A percentile compares a stretch with the other conserved stretches of the same genome.
phyloP scores from a whole-genome alignment of 2,113 vertebrate genomes.

The Gnathonemus longibarbis region DNA sequence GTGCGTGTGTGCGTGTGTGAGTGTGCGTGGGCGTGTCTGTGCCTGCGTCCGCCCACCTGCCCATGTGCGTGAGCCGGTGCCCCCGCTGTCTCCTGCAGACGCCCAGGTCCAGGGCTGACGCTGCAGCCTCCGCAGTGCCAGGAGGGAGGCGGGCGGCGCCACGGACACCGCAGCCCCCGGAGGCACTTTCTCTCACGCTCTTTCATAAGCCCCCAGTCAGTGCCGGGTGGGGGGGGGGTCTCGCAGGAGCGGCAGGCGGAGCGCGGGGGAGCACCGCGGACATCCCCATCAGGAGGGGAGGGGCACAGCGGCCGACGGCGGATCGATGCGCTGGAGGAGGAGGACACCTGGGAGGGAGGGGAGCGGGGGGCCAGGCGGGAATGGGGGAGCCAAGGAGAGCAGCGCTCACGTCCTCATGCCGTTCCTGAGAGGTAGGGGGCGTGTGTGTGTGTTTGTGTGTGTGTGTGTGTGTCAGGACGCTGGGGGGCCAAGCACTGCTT shows the following conservation, averaged over 20 bases:
- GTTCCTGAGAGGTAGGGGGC: conserved; percentile 50
- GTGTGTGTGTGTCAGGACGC: conserved; percentile 6
- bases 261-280: background rate
- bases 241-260: background rate
- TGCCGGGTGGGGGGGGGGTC: background rate
- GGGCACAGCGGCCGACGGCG: conserved; percentile 10
- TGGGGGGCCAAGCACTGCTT: background rate
- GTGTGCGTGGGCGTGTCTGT: conserved; percentile 12
- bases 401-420: conserved; percentile 36
- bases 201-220: conserved; percentile 14
- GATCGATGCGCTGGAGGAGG: conserved; percentile 50
- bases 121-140: conserved; percentile 47
- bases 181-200: background rate
- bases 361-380: conserved; percentile 7
- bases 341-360: conserved; percentile 44
- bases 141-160: background rate
- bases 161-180: background rate
- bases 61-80: background rate
- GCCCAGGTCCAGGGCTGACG: conserved; percentile 30
- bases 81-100: background rate
- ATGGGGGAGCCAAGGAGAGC: conserved; percentile 35
- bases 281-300: background rate
- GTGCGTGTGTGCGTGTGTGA: conserved; percentile 19
- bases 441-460: background rate
- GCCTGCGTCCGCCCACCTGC: background rate